Conservation (phyloP, 1,140 invertebrate species). For the Drosophila teissieri region DNA sequence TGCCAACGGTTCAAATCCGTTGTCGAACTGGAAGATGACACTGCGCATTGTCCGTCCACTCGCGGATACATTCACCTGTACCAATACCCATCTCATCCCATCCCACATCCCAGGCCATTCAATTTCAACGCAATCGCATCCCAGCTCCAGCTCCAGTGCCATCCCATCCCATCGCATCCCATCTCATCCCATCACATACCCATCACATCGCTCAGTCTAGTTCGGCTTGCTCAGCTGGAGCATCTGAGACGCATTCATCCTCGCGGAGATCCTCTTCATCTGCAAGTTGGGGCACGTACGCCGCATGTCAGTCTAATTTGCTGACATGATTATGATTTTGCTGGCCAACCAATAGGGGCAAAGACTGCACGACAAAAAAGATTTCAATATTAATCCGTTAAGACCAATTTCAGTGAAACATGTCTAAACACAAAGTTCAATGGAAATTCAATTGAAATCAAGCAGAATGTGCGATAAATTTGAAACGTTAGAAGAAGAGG, state of each 20-base stretch:
- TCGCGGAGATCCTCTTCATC: conserved; percentile 73
- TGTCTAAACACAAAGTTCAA: too few species aligned
- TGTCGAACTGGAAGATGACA: conserved; percentile 79
- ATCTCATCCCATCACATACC: conserved; percentile 28
- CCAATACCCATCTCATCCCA: conserved; percentile 12
- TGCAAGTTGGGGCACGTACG: conserved; percentile 76
- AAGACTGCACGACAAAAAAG: conserved; percentile 12
- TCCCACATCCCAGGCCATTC: conserved; percentile 17
- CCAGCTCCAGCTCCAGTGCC: neutral
- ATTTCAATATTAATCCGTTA: too few species aligned
- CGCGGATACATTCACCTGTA: conserved; percentile 69
- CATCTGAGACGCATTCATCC: conserved; percentile 21
- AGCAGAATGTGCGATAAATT: too few species aligned
- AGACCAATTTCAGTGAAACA: too few species aligned
- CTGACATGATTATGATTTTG: conserved; percentile 83
- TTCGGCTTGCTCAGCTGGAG: conserved; percentile 39
- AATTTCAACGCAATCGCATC: conserved; percentile 13
- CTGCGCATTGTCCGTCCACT: conserved; percentile 54
- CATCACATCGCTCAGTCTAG: conserved; percentile 33
- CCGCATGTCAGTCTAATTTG: conserved; percentile 80
- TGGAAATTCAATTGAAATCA: too few species aligned
- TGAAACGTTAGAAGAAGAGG: too few species aligned
- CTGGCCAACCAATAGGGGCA: conserved; percentile 50
- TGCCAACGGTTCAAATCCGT: conserved; percentile 73
- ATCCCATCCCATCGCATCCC: conserved; percentile 1